Base-by-base conservation (phyloP, 2,888 invertebrate species). In the Archaeoteleia sp. region DNA sequence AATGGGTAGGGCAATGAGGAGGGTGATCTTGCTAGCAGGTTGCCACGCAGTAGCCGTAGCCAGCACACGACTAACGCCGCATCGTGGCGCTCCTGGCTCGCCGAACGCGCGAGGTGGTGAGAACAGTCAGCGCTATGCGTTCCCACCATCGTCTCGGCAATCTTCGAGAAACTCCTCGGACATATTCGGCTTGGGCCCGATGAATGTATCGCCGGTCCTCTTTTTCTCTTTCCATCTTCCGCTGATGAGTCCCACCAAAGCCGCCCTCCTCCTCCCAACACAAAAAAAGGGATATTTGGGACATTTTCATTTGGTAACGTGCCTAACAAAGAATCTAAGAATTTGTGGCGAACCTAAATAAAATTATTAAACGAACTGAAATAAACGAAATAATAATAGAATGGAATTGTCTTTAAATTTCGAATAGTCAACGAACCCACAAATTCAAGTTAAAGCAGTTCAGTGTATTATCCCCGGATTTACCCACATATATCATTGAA, bases 101-200 rank as follows among this genome's bases (percentile, higher is more conserved):
- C 62, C 62, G 69, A 70, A 69, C 62, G 65, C 69, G 72, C 73
- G 73, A 75, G 77, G 77, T 81, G 84, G 84, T 84, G 84, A 84
- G 85, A 85, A 85, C 85, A 81, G 77, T 79, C 78, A 76, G 77
- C 78, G 80, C 80, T 81, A 78, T 75, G 76, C 81, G 84, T 85
- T 85, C 85, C 84, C 85, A 85, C 85, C 85, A 83, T 82, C 81
- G 74, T 77, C 80, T 83, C 84, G 84, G 82, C 66, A 75, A 66
- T 79, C 78, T 79, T 81, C 84, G 84, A 77, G 61, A 66, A 62
- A 57, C 77, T 73, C 73, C 72, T 82, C 83, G 83, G 79, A 27
- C 48, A 53, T 25, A 61, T 67, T 82, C 78, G 82, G 77, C 67
- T 71, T 72, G 63, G 49, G 43, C 62, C 72, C 71, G 66, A 71